Conservation (phyloP, 2,888 invertebrate species). For the Drosophila bunnanda region DNA sequence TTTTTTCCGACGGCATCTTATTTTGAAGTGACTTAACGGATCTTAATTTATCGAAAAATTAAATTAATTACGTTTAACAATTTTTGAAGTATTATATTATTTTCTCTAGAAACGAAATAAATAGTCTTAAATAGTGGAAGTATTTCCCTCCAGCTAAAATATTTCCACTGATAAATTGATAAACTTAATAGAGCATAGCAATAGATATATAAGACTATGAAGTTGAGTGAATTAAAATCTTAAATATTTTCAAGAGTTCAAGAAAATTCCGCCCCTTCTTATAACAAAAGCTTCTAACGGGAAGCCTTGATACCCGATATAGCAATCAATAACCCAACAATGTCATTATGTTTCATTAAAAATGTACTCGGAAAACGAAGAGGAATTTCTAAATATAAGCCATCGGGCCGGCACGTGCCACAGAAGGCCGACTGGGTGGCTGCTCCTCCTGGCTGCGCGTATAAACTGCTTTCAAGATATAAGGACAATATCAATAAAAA, state of each 20-base stretch:
- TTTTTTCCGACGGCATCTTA: no score
- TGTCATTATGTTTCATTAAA: conserved; percentile 11
- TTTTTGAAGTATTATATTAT: not conserved
- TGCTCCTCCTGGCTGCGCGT: not conserved
- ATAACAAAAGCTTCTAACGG: not conserved
- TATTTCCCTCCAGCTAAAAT: not conserved
- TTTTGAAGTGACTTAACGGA: not conserved
- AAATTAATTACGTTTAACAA: not conserved
- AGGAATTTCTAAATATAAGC: conserved; percentile 59
- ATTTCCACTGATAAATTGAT: not conserved
- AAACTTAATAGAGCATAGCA: not conserved
- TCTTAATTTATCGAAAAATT: not conserved
- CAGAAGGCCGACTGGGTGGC: not conserved
- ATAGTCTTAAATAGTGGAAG: not conserved
- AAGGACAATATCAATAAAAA: conserved; percentile 8
- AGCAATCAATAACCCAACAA: conserved; percentile 1
- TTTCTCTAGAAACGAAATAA: not conserved
- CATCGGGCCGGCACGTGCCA: conserved; percentile 5
- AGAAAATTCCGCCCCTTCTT: not conserved
- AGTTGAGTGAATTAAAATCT: not conserved
- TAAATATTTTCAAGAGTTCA: not conserved
- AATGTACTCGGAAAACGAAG: conserved; percentile 1
- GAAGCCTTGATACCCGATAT: not conserved
- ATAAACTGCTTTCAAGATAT: not conserved
- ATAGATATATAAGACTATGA: not conserved